Percentiles rank a stretch among this genome's conserved stretches.
Conservation (phyloP, 2,888 invertebrate genomes). For the Diarsia dahlii region DNA sequence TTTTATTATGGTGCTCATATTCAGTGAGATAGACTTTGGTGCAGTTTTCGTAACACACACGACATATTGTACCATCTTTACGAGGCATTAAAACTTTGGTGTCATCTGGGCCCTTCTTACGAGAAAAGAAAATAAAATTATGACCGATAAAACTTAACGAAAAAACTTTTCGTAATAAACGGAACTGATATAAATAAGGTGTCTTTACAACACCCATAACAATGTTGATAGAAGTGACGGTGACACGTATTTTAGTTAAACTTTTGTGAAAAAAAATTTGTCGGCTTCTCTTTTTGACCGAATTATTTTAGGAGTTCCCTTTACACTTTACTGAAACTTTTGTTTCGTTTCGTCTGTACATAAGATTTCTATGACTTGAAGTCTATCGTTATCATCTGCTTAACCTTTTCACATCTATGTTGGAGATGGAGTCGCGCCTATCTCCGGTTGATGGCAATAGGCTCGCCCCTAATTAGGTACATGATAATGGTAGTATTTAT, state of each 20-base stretch:
- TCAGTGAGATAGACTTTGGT: constrained; percentile 34
- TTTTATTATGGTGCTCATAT: constrained; percentile 52
- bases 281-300: background rate
- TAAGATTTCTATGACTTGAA: background rate
- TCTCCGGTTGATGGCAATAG: background rate
- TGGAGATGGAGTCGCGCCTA: too few species aligned
- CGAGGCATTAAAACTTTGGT: constrained; percentile 62
- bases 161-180: constrained; percentile 55
- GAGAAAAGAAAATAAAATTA: constrained; percentile 51
- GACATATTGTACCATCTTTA: constrained; percentile 52
- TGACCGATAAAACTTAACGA: constrained; percentile 50
- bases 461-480: background rate
- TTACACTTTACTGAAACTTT: constrained; percentile 1
- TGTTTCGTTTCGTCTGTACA: background rate
- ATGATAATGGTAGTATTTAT: background rate
- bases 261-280: constrained; percentile 13
- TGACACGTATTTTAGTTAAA: constrained; percentile 22
- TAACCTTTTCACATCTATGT: too few species aligned
- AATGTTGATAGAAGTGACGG: constrained; percentile 37
- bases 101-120: constrained; percentile 40
- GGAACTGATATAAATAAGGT: constrained; percentile 43
- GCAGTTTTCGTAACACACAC: constrained; percentile 45
- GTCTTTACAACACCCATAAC: constrained; percentile 32
- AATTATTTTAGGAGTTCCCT: background rate
- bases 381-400: too few species aligned